These are phyloP conservation scores for Melanotus villosus DNA, from an alignment of 2,888 invertebrate species.

Conservation along the genomic window DNA sequence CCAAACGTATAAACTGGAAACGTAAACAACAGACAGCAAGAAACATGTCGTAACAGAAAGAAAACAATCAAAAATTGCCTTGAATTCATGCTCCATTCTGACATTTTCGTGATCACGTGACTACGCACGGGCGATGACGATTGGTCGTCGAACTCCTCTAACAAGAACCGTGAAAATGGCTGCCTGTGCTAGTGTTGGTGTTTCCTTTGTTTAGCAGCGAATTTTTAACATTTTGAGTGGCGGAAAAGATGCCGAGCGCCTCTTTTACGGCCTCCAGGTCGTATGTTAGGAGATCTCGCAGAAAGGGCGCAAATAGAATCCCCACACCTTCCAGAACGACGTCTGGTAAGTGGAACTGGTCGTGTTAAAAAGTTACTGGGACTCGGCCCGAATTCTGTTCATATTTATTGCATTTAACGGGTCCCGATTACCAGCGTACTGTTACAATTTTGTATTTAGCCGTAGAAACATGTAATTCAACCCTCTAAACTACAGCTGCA, in stretches of 20 bases:
- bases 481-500: slow-evolving; percentile 9
- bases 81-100: slow-evolving; percentile 58
- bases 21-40: slow-evolving; percentile 83
- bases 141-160: slow-evolving; percentile 59
- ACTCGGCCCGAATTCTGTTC: slow-evolving; percentile 40
- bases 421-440: neutral
- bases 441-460: neutral
- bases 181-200: slow-evolving; percentile 84
- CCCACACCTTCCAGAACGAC: slow-evolving; percentile 85
- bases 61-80: slow-evolving; percentile 69
- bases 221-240: slow-evolving; percentile 66
- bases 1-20: slow-evolving; percentile 92
- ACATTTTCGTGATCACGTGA: slow-evolving; percentile 65
- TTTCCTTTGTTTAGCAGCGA: slow-evolving; percentile 85
- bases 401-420: slow-evolving; percentile 34
- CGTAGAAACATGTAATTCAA: slow-evolving; percentile 4
- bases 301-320: slow-evolving; percentile 92
- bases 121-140: slow-evolving; percentile 51
- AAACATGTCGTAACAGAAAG: slow-evolving; percentile 82
- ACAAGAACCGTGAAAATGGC: slow-evolving; percentile 85
- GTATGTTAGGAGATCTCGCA: slow-evolving; percentile 91
- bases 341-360: slow-evolving; percentile 77
- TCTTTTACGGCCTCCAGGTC: slow-evolving; percentile 94
- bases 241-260: slow-evolving; percentile 92
- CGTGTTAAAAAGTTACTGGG: slow-evolving; percentile 39